phyloP scores from a whole-genome alignment of 2,113 vertebrate species.

The Lutjanus erythropterus region DNA sequence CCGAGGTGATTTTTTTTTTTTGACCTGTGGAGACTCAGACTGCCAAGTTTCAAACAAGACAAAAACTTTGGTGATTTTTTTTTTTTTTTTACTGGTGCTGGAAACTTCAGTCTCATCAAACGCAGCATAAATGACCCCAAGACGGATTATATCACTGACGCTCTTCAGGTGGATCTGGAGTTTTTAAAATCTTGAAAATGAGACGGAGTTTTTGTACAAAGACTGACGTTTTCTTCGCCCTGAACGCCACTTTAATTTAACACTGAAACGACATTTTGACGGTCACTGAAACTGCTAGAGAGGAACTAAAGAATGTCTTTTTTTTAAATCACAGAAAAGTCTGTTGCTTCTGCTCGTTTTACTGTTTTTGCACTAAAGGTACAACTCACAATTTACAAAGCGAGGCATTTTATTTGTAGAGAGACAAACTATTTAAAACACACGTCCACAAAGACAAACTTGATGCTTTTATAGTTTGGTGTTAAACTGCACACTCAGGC shows the following conservation, averaged over 20 bases:
- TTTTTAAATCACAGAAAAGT: background rate
- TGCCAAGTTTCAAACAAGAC: background rate
- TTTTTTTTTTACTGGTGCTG: background rate
- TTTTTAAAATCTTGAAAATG: background rate
- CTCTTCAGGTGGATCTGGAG: background rate
- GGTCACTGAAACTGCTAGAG: background rate
- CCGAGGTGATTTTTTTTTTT: background rate
- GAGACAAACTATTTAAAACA: background rate
- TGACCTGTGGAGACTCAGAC: background rate
- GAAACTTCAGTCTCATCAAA: background rate
- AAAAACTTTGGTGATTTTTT: background rate
- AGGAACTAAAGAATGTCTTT: slow-evolving; percentile 6
- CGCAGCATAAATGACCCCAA: background rate
- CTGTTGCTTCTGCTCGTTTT: slow-evolving; percentile 18
- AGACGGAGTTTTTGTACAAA: background rate
- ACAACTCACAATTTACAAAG: slow-evolving; percentile 30
- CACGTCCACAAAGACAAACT: background rate
- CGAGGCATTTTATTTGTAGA: background rate
- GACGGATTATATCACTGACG: background rate
- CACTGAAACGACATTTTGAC: slow-evolving; percentile 27
- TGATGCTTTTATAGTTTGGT: background rate
- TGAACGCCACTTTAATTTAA: slow-evolving; percentile 45
- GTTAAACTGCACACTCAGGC: background rate
- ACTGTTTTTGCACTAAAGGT: slow-evolving; percentile 56
- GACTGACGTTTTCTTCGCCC: background rate